Percentiles rank a stretch among this genome's conserved stretches.
phyloP scores from a whole-genome alignment of 2,797 vertebrate species.

The Gallinago stenura region DNA sequence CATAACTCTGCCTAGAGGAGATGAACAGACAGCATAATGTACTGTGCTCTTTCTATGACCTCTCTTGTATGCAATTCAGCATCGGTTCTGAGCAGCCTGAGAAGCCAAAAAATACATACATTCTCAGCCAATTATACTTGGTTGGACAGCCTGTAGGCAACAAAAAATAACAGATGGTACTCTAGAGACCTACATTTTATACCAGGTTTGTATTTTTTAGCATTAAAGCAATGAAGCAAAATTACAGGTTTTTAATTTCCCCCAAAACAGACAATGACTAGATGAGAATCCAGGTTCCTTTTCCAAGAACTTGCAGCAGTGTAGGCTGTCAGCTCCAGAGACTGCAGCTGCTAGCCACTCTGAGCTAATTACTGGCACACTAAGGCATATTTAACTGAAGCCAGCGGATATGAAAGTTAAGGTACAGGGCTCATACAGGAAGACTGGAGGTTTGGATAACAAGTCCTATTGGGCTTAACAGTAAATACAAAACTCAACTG shows the following conservation, averaged over 20 bases:
- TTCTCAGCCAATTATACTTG: background rate
- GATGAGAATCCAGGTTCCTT: background rate
- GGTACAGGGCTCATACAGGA: background rate
- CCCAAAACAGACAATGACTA: background rate
- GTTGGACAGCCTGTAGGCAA: background rate
- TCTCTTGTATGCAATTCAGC: background rate
- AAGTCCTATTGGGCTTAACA: background rate
- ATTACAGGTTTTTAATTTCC: background rate
- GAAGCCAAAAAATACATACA: background rate
- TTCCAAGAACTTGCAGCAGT: background rate
- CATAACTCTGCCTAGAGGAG: constrained; percentile 7
- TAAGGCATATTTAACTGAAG: background rate
- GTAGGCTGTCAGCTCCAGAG: background rate
- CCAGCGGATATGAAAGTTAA: background rate
- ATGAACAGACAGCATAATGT: background rate
- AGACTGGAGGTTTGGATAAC: background rate
- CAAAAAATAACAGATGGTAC: background rate
- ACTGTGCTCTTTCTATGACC: constrained; percentile 4
- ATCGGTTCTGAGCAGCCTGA: background rate
- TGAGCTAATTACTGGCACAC: background rate
- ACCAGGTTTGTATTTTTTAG: background rate
- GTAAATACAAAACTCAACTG: background rate
- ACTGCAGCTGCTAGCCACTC: background rate
- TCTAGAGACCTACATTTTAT: constrained; percentile 23
- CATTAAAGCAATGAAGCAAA: background rate